These are phyloP conservation scores for Chesias legatella DNA, from an alignment of 2,888 invertebrate genomes.

Conservation along the genomic window DNA sequence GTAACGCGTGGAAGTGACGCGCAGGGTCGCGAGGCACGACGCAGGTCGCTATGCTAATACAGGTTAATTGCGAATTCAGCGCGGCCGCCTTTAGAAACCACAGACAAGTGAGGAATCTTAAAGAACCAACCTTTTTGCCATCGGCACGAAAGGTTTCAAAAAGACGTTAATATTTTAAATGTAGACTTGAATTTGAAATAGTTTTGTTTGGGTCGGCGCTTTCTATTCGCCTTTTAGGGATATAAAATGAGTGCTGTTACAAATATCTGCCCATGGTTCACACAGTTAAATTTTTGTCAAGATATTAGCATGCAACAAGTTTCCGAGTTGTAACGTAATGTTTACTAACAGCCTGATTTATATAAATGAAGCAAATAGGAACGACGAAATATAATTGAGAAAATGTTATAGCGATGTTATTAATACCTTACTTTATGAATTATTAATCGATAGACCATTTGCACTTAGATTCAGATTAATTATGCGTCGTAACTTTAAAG, in stretches of 20 bases:
- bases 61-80: conserved; percentile 70
- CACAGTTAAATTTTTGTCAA: conserved; percentile 13
- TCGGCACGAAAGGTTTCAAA: conserved; percentile 10
- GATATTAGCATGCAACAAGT: conserved; percentile 16
- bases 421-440: no score
- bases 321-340: conserved; percentile 10
- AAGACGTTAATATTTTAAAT: conserved; percentile 3
- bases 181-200: conserved; percentile 17
- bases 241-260: conserved; percentile 11
- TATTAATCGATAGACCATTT: no score
- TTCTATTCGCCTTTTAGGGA: conserved; percentile 28
- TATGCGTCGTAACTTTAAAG: no score
- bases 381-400: no score
- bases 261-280: conserved; percentile 1
- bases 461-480: no score
- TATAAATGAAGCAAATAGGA: no score
- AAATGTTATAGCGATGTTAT: no score
- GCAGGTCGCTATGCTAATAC: conserved; percentile 61
- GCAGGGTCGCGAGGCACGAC: conserved; percentile 34
- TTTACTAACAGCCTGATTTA: no score
- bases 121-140: conserved; percentile 30
- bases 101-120: conserved; percentile 54
- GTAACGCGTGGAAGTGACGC: conserved; percentile 21
- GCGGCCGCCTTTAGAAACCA: conserved; percentile 58
- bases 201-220: conserved; percentile 21